Evolutionary conservation across 1,140 invertebrate genomes (phyloP), one percentile per base, ranked within the genome.

Genomic region (Archegozetes longisetosus): DNA sequence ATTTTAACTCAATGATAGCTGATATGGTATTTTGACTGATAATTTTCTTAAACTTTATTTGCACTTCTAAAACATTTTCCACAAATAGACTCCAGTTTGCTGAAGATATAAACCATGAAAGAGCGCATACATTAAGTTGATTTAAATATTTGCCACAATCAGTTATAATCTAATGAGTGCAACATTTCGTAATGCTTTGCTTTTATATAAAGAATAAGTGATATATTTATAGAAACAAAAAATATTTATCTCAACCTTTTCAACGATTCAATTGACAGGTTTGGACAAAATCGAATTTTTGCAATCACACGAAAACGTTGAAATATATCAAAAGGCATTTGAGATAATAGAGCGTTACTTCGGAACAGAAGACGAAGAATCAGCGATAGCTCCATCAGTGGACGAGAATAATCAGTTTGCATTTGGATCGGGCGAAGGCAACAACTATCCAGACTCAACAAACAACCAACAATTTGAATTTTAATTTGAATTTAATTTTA

Each of bases 291-390:
- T 98, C 62, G 94, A 98, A 75, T 92, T 87, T 72, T 76, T 97
- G 4, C 94, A 97, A 74, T 89, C 88, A 14, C 92, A 97, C 72
- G 88, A 93, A 71, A 97, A 97, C 69, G 81, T 87, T 69, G 88
- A 95, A 54, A 91, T 98, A 60, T 97, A 97, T 74, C 84, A 94
- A 71, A 91, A 94, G 71, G 87, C 91, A 20, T 93, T 93, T 70
- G 86, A 93, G 69, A 89, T 98, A 61, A 96, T 97, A 66, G 91
- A 97, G 71, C 85, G 85, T 71, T 96, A 87, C 75, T 97, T 97
- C 73, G 82, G 86, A 12, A 82, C 83, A 2, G 88, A 94, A 68
- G 92, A 95, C 66, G 87, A 90, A 68, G 79, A 85, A 27, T 65
- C 72, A 13, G 80, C 80, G 52, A 77, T 90, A 14, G 87, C 84